These are phyloP conservation scores for Copidosoma floridanum DNA, from an alignment of 1,140 invertebrate species.

Conservation along the genomic window DNA sequence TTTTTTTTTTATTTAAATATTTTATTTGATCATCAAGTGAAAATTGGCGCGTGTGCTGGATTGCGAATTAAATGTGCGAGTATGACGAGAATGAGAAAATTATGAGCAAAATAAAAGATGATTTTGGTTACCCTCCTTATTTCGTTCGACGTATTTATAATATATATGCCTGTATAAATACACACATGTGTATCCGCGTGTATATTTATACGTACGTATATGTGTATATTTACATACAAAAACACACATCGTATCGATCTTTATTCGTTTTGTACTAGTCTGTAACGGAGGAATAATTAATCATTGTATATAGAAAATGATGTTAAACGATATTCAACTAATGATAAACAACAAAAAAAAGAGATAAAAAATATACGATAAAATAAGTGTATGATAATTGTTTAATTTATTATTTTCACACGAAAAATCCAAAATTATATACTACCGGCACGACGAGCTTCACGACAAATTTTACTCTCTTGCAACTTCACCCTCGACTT, in stretches of 20 bases:
- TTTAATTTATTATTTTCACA: slow-evolving; percentile 18
- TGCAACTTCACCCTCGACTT: too few relatives aligned
- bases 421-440: slow-evolving; percentile 12
- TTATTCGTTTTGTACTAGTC: slow-evolving; percentile 31
- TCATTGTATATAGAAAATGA: slow-evolving; percentile 31
- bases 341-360: slow-evolving; percentile 27
- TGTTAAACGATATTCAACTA: slow-evolving; percentile 31
- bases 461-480: too few relatives aligned
- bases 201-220: background rate
- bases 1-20: too few relatives aligned
- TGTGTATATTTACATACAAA: background rate
- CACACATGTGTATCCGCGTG: slow-evolving; percentile 9
- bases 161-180: background rate
- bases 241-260: slow-evolving; percentile 27
- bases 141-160: too few relatives aligned
- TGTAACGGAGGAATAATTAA: slow-evolving; percentile 28
- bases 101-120: too few relatives aligned
- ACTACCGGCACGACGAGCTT: too few relatives aligned
- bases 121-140: too few relatives aligned
- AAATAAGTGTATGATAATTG: slow-evolving; percentile 28
- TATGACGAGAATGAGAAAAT: too few relatives aligned
- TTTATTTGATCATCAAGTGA: too few relatives aligned
- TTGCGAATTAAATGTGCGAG: too few relatives aligned
- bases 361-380: slow-evolving; percentile 28
- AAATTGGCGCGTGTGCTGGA: too few relatives aligned